These are phyloP conservation scores for Melinaea marsaeus DNA, from an alignment of 2,888 invertebrate species.

Conservation along the genomic window DNA sequence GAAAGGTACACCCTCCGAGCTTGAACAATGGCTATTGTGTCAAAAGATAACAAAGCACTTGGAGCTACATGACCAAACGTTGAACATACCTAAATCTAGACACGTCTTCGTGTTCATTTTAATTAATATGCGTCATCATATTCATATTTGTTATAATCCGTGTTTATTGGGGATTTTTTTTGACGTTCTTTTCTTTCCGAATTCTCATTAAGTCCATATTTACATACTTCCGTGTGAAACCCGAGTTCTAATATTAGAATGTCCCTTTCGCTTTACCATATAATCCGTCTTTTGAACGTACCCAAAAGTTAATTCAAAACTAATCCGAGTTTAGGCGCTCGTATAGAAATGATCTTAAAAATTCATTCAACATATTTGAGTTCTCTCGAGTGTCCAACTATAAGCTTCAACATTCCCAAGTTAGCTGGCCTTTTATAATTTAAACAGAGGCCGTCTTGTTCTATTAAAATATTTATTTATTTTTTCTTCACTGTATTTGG, in stretches of 20 bases:
- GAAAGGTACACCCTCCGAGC: background rate
- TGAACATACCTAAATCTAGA: no score
- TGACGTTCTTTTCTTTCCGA: background rate
- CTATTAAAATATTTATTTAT: constrained; percentile 1
- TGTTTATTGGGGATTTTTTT: background rate
- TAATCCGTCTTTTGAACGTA: constrained; percentile 4
- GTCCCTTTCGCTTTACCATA: background rate
- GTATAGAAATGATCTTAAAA: constrained; percentile 1
- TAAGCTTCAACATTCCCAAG: background rate
- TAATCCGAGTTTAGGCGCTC: constrained; percentile 1
- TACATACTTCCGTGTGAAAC: constrained; percentile 2
- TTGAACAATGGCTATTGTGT: background rate
- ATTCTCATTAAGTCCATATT: constrained; percentile 6
- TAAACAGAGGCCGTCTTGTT: background rate
- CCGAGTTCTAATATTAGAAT: constrained; percentile 4
- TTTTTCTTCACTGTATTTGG: background rate
- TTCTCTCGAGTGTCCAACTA: background rate
- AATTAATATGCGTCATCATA: background rate
- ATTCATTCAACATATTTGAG: background rate
- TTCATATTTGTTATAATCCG: background rate
- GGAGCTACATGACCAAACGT: no score
- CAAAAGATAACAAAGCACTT: no score
- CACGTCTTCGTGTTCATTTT: background rate
- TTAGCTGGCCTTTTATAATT: background rate
- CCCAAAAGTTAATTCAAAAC: constrained; percentile 6